Evolutionary conservation across 1,140 invertebrate species (phyloP).

Genomic region (Drosophila yakuba): DNA sequence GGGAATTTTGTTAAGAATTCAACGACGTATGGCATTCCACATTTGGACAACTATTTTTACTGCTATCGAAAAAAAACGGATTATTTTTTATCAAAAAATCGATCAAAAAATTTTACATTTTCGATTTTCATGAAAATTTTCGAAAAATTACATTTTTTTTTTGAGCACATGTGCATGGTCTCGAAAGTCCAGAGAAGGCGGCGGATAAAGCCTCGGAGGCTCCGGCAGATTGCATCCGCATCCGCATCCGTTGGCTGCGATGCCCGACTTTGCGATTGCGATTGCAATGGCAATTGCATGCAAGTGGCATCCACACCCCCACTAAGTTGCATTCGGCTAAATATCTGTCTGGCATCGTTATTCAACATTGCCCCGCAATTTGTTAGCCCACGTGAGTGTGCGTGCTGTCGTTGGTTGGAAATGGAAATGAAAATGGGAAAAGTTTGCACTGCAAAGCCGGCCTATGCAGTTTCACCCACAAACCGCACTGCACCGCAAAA

Average conservation of each 20-base stretch:
- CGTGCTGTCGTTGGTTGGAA: conserved; percentile 2
- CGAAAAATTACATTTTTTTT: too few relatives aligned
- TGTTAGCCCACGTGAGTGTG: conserved; percentile 24
- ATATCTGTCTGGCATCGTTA: conserved; percentile 46
- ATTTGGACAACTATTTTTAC: too few relatives aligned
- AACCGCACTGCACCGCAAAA: conserved; percentile 24
- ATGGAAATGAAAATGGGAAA: conserved; percentile 36
- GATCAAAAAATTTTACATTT: too few relatives aligned
- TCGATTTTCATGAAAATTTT: too few relatives aligned
- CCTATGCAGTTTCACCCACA: conserved; percentile 18
- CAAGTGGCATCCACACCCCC: conserved; percentile 9
- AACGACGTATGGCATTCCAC: too few relatives aligned
- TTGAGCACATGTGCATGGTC: too few relatives aligned
- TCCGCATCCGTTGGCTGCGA: conserved; percentile 28
- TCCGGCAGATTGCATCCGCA: conserved; percentile 37
- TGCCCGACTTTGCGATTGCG: conserved; percentile 14
- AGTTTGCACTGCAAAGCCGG: conserved; percentile 13
- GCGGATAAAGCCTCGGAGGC: conserved; percentile 22
- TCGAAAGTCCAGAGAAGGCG: conserved; percentile 15
- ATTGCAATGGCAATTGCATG: conserved; percentile 11
- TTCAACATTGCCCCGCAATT: conserved; percentile 43
- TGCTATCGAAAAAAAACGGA: too few relatives aligned
- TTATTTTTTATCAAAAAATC: too few relatives aligned
- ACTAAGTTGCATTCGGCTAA: conserved; percentile 8
- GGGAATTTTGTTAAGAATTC: too few relatives aligned